phyloP scores from a whole-genome alignment of 2,797 vertebrate species.

The Bradypodion pumilum region DNA sequence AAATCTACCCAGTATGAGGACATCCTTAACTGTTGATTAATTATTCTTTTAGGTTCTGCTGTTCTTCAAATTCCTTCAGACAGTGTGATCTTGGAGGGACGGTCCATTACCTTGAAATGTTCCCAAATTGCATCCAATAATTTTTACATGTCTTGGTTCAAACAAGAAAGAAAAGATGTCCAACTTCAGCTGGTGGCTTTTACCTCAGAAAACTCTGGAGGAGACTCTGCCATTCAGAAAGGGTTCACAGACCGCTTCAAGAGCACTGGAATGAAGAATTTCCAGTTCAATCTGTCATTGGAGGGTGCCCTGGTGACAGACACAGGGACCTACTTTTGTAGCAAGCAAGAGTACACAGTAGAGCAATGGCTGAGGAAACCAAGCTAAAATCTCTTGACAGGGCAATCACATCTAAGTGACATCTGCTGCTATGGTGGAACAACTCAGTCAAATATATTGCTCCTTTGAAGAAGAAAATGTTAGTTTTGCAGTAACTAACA shows the following conservation, averaged over 20 bases:
- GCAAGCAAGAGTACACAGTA: constrained; percentile 13
- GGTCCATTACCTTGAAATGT: constrained; percentile 5
- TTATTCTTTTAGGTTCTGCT: not conserved
- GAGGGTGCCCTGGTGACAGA: not conserved
- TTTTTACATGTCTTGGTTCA: constrained; percentile 36
- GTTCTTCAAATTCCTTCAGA: not conserved
- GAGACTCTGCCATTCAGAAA: not conserved
- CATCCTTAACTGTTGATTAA: not conserved
- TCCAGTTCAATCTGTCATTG: not conserved
- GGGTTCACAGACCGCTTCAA: not conserved
- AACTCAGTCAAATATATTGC: not conserved
- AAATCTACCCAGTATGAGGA: not conserved
- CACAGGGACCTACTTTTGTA: constrained; percentile 16
- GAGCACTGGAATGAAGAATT: not conserved
- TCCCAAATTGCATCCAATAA: not conserved
- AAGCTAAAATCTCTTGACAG: not conserved
- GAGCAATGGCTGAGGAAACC: not conserved
- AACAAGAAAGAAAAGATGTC: not conserved
- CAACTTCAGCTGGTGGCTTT: not conserved
- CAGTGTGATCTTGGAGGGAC: not conserved
- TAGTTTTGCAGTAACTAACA: no score
- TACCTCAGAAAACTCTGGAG: fast-evolving
- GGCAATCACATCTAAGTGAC: not conserved
- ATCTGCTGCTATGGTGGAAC: not conserved
- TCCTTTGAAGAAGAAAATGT: not conserved